These are phyloP conservation scores for Ctena decussata DNA, from an alignment of 2,888 invertebrate genomes.

Conservation along the genomic window DNA sequence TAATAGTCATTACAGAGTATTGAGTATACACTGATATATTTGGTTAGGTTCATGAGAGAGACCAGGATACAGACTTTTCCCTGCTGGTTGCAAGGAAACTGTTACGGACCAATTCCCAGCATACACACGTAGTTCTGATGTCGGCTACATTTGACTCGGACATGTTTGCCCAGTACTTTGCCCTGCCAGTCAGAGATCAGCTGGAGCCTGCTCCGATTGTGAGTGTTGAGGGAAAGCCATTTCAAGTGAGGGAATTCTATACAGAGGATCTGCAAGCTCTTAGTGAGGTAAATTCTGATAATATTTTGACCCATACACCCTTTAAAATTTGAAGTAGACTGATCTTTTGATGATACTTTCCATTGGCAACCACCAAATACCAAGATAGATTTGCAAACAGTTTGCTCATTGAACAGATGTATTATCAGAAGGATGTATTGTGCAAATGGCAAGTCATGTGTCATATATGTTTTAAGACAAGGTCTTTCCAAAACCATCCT, in stretches of 20 bases:
- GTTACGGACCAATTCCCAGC: slow-evolving; percentile 90
- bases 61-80: slow-evolving; percentile 96
- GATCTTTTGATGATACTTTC: too few relatives aligned
- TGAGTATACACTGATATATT: too few relatives aligned
- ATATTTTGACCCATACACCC: too few relatives aligned
- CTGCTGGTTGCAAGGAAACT: slow-evolving; percentile 94
- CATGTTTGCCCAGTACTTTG: slow-evolving; percentile 92
- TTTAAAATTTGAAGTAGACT: too few relatives aligned
- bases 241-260: slow-evolving; percentile 84
- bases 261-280: slow-evolving; percentile 83
- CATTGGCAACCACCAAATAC: too few relatives aligned
- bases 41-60: slow-evolving; percentile 95
- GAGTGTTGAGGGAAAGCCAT: slow-evolving; percentile 81
- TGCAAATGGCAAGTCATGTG: too few relatives aligned
- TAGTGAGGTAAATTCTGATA: slow-evolving; percentile 82
- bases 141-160: slow-evolving; percentile 95
- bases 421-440: too few relatives aligned
- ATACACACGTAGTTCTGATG: slow-evolving; percentile 93
- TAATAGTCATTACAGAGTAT: too few relatives aligned
- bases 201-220: slow-evolving; percentile 85
- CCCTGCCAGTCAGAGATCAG: slow-evolving; percentile 82
- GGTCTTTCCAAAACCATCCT: too few relatives aligned
- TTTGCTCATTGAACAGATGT: too few relatives aligned
- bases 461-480: too few relatives aligned
- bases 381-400: too few relatives aligned